phyloP scores from a whole-genome alignment of 2,797 vertebrate genomes.

The Leptodactylus fallax region DNA sequence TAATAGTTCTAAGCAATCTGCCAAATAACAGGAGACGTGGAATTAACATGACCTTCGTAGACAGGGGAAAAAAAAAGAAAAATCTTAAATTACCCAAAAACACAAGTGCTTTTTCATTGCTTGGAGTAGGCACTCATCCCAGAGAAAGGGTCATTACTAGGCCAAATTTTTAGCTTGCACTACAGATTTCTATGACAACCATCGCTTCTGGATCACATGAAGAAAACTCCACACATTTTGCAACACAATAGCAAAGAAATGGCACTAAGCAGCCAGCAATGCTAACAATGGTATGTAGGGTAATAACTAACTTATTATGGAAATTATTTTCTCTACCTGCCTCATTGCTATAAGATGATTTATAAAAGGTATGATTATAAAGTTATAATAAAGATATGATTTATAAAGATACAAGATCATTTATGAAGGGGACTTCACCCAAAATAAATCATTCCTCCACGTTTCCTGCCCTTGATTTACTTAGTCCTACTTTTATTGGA shows the following conservation, averaged over 20 bases:
- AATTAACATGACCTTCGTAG: background rate
- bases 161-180: slow-evolving; percentile 1
- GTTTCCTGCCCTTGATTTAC: background rate
- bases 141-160: background rate
- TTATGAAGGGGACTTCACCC: background rate
- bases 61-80: background rate
- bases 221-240: background rate
- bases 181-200: slow-evolving; percentile 24
- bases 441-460: background rate
- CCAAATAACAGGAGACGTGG: slow-evolving; percentile 10
- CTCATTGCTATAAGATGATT: background rate
- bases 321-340: background rate
- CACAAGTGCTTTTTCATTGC: background rate
- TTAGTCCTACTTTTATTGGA: background rate
- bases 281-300: background rate
- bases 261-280: background rate
- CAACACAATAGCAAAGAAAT: background rate
- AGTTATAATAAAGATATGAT: background rate
- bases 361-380: too few species aligned
- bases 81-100: background rate
- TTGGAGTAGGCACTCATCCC: slow-evolving; percentile 8
- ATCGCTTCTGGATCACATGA: background rate
- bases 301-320: background rate
- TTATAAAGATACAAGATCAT: too few species aligned
- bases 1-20: background rate